Evolutionary conservation across 2,113 vertebrate species (phyloP), one percentile per base, ranked within the genome.

Genomic region (Notothenia rossii): DNA sequence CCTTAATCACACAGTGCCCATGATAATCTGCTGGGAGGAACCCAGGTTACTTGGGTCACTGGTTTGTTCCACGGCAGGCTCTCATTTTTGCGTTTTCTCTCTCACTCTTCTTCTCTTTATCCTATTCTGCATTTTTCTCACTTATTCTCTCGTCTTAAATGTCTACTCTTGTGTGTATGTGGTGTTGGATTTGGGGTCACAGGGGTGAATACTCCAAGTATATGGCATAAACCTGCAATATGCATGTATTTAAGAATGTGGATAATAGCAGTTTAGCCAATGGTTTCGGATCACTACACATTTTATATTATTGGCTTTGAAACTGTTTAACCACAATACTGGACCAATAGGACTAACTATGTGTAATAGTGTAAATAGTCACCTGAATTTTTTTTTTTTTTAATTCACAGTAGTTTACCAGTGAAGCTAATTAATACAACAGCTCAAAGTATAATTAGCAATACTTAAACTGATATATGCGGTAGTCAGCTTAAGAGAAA

Each of bases 1-100:
- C 94, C 94, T 95, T 96, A 96, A 96, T 95, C 96, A 94, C 92
- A 94, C 94, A 94, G 94, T 96, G 95, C 95, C 95, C 87, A 88
- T 88, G 92, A 94, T 96, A 97, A 97, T 97, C 96, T 95, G 94
- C 91, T 91, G 95, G 96, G 93, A 95, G 88, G 89, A 92, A 86
- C 82, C 87, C 91, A 94, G 96, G 88, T 91, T 93, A 90, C 78
- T 80, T 91, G 96, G 96, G 96, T 97, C 96, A 96, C 77, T 81
- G 91, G 91, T 91, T 93, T 90, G 89, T 91, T 92, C 86, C 84
- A 87, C 55, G 15, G 81, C 83, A 91, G 77, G 78, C 85, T 85
- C 94, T 94, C 88, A 53, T 79, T 70, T 75, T 66, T 75, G 53
- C 75, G 56, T 79, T 87, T 76, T 76, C 22, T 55, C 60, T 73